Percentiles rank a stretch among this genome's conserved stretches.
Evolutionary conservation across 2,888 invertebrate species (phyloP).

Genomic region (Rhingia rostrata): DNA sequence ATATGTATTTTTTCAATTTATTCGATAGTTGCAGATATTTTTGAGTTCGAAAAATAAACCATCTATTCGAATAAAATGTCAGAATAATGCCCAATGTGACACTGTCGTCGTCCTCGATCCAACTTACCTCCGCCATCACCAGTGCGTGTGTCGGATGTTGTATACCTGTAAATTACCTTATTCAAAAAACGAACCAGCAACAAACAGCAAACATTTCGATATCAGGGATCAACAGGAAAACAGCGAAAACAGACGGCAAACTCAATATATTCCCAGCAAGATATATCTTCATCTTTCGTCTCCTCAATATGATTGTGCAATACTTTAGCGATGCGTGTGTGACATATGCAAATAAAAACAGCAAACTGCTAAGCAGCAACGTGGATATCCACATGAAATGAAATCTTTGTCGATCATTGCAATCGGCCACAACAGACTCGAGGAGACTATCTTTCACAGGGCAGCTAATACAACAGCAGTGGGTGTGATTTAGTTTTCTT

Average conservation of each 20-base stretch:
- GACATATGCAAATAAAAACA: slow-evolving; percentile 48
- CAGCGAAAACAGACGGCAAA: slow-evolving; percentile 67
- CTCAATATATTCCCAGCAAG: slow-evolving; percentile 41
- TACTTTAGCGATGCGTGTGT: slow-evolving; percentile 32
- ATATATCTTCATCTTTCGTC: slow-evolving; percentile 24
- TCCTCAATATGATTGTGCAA: slow-evolving; percentile 6
- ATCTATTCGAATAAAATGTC: too few species aligned
- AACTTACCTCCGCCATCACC: slow-evolving; percentile 66
- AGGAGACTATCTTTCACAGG: slow-evolving; percentile 35
- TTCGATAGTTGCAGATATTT: too few species aligned
- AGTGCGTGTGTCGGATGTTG: neutral
- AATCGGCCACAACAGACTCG: slow-evolving; percentile 51
- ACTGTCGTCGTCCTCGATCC: slow-evolving; percentile 7
- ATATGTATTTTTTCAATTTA: too few species aligned
- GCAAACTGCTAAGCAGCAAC: slow-evolving; percentile 74
- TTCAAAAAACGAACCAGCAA: slow-evolving; percentile 72
- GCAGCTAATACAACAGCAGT: slow-evolving; percentile 60
- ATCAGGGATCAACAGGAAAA: slow-evolving; percentile 68
- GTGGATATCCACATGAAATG: slow-evolving; percentile 73
- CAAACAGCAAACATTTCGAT: slow-evolving; percentile 56
- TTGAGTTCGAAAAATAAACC: too few species aligned
- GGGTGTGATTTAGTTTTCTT: slow-evolving; percentile 2
- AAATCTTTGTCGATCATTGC: slow-evolving; percentile 35
- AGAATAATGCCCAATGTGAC: too few species aligned
- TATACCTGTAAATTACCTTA: slow-evolving; percentile 69